Conservation (phyloP, 2,113 vertebrate genomes). For the Pseudorhombus dupliciocellatus region DNA sequence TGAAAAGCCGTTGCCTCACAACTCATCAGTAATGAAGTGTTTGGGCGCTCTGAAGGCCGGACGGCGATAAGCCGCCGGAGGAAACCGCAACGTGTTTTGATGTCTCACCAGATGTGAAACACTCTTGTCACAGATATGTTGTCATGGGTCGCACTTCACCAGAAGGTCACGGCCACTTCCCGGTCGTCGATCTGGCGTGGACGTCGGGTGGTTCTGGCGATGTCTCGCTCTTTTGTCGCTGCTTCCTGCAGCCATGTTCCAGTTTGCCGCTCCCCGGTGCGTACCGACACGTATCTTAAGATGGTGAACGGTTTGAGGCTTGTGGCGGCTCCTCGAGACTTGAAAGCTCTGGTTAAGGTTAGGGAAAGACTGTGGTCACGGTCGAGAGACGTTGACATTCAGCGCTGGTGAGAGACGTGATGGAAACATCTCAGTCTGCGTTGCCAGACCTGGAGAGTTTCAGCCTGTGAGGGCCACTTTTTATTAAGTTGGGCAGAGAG, state of each 20-base stretch:
- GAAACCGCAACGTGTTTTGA: background rate
- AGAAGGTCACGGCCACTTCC: background rate
- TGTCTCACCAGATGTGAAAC: background rate
- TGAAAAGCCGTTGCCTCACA: slow-evolving; percentile 64
- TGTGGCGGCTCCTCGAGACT: background rate
- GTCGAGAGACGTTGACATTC: background rate
- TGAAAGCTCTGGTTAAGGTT: background rate
- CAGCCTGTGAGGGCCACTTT: background rate
- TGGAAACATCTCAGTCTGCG: background rate
- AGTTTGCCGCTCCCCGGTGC: background rate
- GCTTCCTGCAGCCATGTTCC: background rate
- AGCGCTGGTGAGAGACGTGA: background rate
- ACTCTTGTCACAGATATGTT: background rate
- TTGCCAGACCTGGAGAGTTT: background rate
- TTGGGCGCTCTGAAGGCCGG: slow-evolving; percentile 49
- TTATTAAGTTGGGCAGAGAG: background rate
- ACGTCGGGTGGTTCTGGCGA: background rate
- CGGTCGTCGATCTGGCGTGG: background rate
- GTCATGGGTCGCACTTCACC: background rate
- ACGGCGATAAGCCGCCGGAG: background rate
- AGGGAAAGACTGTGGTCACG: background rate
- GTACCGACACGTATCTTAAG: background rate
- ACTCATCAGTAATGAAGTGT: slow-evolving; percentile 76
- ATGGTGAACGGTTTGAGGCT: background rate
- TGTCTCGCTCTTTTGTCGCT: background rate